These are phyloP conservation scores for Chaetogeoica ovagalla DNA, from an alignment of 2,888 invertebrate species.

Conservation along the genomic window DNA sequence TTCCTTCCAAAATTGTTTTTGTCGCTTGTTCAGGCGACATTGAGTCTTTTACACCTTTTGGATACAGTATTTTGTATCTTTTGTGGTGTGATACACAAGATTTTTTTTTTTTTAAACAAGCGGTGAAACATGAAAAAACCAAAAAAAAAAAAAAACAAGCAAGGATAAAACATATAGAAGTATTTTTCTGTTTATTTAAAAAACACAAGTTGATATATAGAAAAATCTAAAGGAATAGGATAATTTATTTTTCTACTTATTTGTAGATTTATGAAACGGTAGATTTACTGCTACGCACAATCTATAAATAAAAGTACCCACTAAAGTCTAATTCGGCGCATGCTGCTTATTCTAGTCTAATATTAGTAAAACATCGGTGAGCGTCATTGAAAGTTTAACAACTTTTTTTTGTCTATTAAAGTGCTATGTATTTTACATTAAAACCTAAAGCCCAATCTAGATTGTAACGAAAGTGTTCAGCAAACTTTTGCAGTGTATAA, in stretches of 20 bases:
- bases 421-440: neutral
- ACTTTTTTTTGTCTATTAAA: neutral
- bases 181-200: conserved; percentile 1
- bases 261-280: conserved; percentile 12
- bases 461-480: conserved; percentile 20
- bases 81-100: conserved; percentile 60
- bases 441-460: conserved; percentile 24
- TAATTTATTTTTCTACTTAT: conserved; percentile 16
- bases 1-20: conserved; percentile 56
- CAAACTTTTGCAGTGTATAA: conserved; percentile 7
- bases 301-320: conserved; percentile 17
- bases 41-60: conserved; percentile 77
- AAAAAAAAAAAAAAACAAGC: conserved; percentile 49
- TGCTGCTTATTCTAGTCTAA: conserved; percentile 31
- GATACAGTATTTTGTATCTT: conserved; percentile 99
- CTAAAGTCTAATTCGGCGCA: conserved; percentile 27
- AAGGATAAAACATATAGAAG: conserved; percentile 49
- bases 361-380: conserved; percentile 41
- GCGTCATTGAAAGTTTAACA: conserved; percentile 45
- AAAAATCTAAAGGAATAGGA: conserved; percentile 23
- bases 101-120: conserved; percentile 49
- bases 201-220: neutral
- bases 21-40: conserved; percentile 68
- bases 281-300: conserved; percentile 1
- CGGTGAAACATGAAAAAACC: conserved; percentile 48